Evolutionary conservation across 1,140 invertebrate species (phyloP).

Genomic region (Dendroctonus valens): DNA sequence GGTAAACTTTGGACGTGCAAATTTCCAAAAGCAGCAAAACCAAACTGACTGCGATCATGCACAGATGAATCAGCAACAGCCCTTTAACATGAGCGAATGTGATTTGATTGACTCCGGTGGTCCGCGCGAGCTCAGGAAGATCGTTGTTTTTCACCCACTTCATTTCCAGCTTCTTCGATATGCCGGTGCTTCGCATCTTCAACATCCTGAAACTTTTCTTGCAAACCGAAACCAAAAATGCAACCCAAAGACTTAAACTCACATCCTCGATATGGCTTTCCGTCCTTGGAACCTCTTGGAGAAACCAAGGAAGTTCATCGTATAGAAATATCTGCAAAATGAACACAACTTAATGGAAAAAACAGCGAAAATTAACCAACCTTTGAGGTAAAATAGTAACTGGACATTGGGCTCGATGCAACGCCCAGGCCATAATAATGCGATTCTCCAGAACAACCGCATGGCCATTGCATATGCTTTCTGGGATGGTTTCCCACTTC

Average conservation of each 20-base stretch:
- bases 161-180: constrained; percentile 40
- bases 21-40: constrained; percentile 40
- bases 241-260: constrained; percentile 20
- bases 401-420: constrained; percentile 37
- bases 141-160: constrained; percentile 37
- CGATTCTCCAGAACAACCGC: constrained; percentile 43
- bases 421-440: constrained; percentile 39
- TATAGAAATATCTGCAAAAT: constrained; percentile 36
- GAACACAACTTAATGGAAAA: neutral
- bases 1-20: no score
- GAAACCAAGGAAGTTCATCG: constrained; percentile 39
- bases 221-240: no score
- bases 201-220: constrained; percentile 32
- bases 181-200: constrained; percentile 38
- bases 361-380: neutral
- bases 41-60: constrained; percentile 34
- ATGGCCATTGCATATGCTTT: constrained; percentile 40
- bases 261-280: constrained; percentile 37
- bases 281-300: constrained; percentile 35
- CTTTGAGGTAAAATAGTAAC: constrained; percentile 30
- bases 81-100: constrained; percentile 41
- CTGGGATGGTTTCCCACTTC: constrained; percentile 36
- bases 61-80: constrained; percentile 38
- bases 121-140: constrained; percentile 7
- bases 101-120: constrained; percentile 34